Percentiles rank a stretch among this genome's conserved stretches.
phyloP scores from a whole-genome alignment of 2,113 vertebrate species.

The Cavia porcellus region DNA sequence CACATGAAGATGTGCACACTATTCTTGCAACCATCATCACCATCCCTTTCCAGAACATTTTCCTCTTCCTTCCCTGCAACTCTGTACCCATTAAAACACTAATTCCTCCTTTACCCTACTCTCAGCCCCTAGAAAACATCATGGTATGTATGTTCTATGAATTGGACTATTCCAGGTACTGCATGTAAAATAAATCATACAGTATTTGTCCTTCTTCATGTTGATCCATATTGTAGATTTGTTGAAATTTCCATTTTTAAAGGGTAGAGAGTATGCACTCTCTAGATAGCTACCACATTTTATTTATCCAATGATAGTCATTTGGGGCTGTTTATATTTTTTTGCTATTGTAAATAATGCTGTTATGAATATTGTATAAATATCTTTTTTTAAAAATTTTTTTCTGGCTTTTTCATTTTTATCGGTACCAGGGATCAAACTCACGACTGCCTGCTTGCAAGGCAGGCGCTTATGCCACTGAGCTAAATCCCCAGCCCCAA shows the following conservation, averaged over 20 bases:
- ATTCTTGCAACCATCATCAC: neutral
- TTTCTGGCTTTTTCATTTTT: too few relatives aligned
- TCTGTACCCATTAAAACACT: neutral
- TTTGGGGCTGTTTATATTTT: neutral
- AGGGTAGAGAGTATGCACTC: neutral
- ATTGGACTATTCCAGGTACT: neutral
- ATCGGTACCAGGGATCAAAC: too few relatives aligned
- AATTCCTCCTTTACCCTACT: too few relatives aligned
- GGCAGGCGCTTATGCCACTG: too few relatives aligned
- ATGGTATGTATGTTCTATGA: neutral
- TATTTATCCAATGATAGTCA: neutral
- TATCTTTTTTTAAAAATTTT: neutral
- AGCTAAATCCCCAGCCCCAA: too few relatives aligned
- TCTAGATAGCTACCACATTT: neutral
- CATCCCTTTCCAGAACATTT: neutral
- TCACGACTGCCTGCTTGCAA: too few relatives aligned
- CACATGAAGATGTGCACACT: neutral
- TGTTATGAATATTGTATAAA: neutral
- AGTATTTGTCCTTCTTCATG: neutral
- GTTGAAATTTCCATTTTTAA: neutral
- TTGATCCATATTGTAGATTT: neutral
- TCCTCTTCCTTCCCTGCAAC: neutral
- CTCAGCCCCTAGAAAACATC: neutral
- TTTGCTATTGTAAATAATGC: neutral
- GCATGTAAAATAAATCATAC: neutral